A percentile compares a stretch with the other conserved stretches of the same genome.
phyloP scores from a whole-genome alignment of 2,888 invertebrate genomes.

The Acronicta aceris region DNA sequence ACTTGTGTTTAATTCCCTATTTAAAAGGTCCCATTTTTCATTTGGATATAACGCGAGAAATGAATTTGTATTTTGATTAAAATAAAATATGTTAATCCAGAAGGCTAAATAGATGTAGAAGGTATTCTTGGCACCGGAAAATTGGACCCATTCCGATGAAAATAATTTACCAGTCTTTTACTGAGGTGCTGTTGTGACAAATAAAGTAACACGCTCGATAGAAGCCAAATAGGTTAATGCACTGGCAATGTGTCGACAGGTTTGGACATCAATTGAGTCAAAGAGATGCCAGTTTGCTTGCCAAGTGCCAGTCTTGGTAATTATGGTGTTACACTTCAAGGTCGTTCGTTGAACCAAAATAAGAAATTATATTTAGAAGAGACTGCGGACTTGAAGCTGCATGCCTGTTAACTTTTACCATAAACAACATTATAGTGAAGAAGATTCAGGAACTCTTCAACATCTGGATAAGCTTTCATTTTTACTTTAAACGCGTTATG shows the following conservation, averaged over 20 bases:
- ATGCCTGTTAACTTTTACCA: too few relatives aligned
- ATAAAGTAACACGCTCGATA: background rate
- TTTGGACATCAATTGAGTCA: conserved; percentile 31
- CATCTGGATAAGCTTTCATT: too few relatives aligned
- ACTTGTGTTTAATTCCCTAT: too few relatives aligned
- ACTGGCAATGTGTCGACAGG: conserved; percentile 18
- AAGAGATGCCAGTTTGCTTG: conserved; percentile 16
- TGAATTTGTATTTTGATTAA: too few relatives aligned
- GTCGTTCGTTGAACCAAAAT: conserved; percentile 36
- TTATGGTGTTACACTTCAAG: conserved; percentile 14
- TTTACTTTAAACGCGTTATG: too few relatives aligned
- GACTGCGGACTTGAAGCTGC: background rate
- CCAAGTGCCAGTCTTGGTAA: conserved; percentile 23
- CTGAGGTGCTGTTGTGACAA: background rate
- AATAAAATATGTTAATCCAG: too few relatives aligned
- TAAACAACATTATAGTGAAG: background rate
- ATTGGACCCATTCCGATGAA: too few relatives aligned
- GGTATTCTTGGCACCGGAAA: too few relatives aligned
- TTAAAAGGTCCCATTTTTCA: too few relatives aligned
- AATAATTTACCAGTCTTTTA: too few relatives aligned
- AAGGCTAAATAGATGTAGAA: too few relatives aligned
- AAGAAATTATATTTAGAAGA: background rate
- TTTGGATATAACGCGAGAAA: too few relatives aligned
- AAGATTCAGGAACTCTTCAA: background rate
- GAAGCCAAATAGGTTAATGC: conserved; percentile 45